These are phyloP conservation scores for Ciconia boyciana DNA, from an alignment of 2,113 vertebrate genomes.

Conservation along the genomic window DNA sequence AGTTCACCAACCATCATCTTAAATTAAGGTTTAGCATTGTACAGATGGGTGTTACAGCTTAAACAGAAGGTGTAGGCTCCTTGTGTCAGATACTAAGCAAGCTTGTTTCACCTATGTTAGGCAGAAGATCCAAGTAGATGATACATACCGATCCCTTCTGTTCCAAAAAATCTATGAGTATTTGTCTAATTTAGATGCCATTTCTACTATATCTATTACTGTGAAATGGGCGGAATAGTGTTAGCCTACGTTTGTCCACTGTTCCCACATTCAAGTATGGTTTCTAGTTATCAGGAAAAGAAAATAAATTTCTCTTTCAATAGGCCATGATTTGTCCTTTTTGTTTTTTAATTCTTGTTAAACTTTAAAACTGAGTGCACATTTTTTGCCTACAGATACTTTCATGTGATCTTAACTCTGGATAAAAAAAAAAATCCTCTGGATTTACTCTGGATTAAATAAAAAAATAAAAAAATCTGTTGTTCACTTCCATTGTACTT, in stretches of 20 bases:
- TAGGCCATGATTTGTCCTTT: neutral
- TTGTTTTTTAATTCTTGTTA: neutral
- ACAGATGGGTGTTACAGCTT: neutral
- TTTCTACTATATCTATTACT: neutral
- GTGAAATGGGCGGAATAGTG: neutral
- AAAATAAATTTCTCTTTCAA: neutral
- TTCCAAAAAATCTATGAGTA: neutral
- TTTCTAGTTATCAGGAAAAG: neutral
- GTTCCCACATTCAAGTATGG: neutral
- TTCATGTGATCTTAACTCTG: neutral
- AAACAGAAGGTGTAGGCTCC: neutral
- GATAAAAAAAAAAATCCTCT: neutral
- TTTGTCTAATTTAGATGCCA: neutral
- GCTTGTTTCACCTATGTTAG: neutral
- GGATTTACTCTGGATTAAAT: neutral
- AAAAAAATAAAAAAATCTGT: neutral
- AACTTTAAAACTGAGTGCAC: neutral
- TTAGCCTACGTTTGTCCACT: neutral
- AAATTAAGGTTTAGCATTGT: neutral
- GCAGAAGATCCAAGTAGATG: neutral
- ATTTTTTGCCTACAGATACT: neutral
- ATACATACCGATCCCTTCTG: neutral
- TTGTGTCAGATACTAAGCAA: neutral
- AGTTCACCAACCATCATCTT: neutral
- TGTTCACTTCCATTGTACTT: neutral